A percentile compares a stretch with the other conserved stretches of the same genome.
These are phyloP conservation scores for Acrocephalus scirpaceus DNA, from an alignment of 2,797 vertebrate species.

Conservation along the genomic window DNA sequence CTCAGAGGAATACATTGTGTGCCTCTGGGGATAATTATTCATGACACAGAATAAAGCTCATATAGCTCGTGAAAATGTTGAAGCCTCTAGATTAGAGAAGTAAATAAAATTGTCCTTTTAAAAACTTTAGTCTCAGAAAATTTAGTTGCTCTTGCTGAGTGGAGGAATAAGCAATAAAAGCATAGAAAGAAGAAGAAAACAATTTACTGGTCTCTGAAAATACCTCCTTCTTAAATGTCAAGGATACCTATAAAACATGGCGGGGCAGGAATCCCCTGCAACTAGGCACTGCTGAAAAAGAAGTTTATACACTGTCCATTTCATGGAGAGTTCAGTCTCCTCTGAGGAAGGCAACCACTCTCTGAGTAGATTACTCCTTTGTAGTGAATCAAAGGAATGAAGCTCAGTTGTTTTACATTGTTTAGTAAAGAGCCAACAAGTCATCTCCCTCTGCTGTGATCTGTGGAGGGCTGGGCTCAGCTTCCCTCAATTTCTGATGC, in stretches of 20 bases:
- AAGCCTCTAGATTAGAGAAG: neutral
- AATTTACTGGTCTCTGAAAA: neutral
- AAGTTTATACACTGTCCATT: neutral
- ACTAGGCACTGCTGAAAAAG: neutral
- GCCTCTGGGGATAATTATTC: neutral
- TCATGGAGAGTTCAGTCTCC: neutral
- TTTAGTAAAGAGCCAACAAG: neutral
- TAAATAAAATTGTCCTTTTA: neutral
- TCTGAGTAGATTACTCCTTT: neutral
- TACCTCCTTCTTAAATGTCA: neutral
- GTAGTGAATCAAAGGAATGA: neutral
- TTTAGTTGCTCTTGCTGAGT: neutral
- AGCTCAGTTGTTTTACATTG: neutral
- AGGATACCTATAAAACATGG: neutral
- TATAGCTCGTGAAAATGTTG: neutral
- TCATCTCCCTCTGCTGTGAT: neutral
- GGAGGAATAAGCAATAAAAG: neutral
- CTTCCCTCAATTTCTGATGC: neutral
- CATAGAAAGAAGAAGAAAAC: neutral
- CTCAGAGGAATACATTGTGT: neutral
- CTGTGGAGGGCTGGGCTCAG: neutral
- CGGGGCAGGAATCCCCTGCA: neutral
- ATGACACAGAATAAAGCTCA: neutral
- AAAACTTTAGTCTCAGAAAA: neutral
- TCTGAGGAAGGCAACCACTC: neutral